phyloP scores from a whole-genome alignment of 2,888 invertebrate species.

The Melipona beecheii region DNA sequence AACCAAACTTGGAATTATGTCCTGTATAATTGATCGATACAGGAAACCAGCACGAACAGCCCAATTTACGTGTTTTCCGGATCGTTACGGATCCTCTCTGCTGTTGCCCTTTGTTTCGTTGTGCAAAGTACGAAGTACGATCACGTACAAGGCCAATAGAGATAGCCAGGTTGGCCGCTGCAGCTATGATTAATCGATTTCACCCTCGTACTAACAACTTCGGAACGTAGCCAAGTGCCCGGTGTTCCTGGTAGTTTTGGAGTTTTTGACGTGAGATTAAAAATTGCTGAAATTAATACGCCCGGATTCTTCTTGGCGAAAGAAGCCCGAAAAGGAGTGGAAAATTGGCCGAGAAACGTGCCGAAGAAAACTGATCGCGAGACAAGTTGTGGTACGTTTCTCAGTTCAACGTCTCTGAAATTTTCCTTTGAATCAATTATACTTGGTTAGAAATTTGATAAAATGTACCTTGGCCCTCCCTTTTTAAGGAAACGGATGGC shows the following conservation, averaged over 20 bases:
- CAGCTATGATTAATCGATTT: slow-evolving; percentile 44
- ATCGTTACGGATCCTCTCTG: slow-evolving; percentile 1
- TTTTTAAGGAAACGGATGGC: too few species aligned
- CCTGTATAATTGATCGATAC: slow-evolving; percentile 25
- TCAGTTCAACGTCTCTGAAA: too few species aligned
- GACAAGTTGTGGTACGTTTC: too few species aligned
- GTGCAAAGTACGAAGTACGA: not conserved
- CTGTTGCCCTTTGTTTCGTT: not conserved
- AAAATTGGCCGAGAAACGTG: too few species aligned
- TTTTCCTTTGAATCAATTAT: too few species aligned
- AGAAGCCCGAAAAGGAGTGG: too few species aligned
- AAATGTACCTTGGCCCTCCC: too few species aligned
- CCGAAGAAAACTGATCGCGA: too few species aligned
- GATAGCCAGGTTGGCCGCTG: slow-evolving; percentile 8
- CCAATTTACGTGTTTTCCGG: slow-evolving; percentile 35
- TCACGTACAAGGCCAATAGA: not conserved
- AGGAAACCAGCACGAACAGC: slow-evolving; percentile 11
- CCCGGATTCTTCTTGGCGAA: not conserved
- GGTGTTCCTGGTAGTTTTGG: too few species aligned
- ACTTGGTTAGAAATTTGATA: too few species aligned
- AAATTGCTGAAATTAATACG: slow-evolving; percentile 1
- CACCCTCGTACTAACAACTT: slow-evolving; percentile 29
- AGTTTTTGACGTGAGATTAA: not conserved
- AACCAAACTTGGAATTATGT: slow-evolving; percentile 12
- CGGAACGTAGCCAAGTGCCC: slow-evolving; percentile 37